A percentile compares a stretch with the other conserved stretches of the same genome.
Conservation (phyloP, 2,113 vertebrate species). For the Charina bottae region DNA sequence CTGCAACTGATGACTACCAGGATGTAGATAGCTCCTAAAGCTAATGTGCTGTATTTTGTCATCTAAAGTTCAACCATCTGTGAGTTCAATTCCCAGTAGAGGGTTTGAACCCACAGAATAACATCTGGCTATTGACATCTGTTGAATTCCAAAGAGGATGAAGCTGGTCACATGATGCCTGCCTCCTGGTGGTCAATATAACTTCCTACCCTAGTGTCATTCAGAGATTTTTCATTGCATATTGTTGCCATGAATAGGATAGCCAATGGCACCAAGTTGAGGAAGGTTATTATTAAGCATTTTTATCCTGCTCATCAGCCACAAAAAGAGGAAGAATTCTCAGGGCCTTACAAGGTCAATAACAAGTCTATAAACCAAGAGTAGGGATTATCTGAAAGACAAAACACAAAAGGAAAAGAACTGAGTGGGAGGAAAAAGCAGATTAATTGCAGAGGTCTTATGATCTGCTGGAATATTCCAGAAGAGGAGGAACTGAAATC, state of each 20-base stretch:
- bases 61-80: not conserved
- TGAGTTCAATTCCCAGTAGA: not conserved
- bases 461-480: not conserved
- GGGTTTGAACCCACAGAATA: not conserved
- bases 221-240: not conserved
- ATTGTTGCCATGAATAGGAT: not conserved
- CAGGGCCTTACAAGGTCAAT: not conserved
- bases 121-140: not conserved
- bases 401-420: not conserved
- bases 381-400: not conserved
- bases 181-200: not conserved
- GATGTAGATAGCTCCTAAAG: not conserved
- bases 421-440: not conserved
- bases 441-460: not conserved
- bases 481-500: not conserved
- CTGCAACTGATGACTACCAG: not conserved
- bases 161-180: not conserved
- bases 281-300: not conserved
- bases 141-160: not conserved
- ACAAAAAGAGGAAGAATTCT: not conserved
- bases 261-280: not conserved
- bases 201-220: not conserved
- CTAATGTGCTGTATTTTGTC: not conserved
- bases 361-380: not conserved
- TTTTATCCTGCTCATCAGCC: not conserved